Conservation (phyloP, 1,140 invertebrate species). For the Trachymyrmex cornetzi region DNA sequence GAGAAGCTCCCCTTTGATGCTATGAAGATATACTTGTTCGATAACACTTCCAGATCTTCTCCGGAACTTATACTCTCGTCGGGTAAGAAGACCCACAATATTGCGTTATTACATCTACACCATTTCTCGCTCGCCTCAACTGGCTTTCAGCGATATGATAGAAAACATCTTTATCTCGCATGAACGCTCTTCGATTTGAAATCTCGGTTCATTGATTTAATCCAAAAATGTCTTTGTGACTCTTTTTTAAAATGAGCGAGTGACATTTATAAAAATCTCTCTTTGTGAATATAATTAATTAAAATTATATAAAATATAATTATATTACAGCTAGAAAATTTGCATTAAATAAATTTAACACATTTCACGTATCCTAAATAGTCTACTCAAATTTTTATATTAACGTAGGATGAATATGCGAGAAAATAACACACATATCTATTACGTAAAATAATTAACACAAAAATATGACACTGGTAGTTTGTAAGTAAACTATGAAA, state of each 20-base stretch:
- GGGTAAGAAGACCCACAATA: constrained; percentile 29
- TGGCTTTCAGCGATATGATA: background rate
- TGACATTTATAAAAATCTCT: background rate
- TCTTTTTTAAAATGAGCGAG: background rate
- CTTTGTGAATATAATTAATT: background rate
- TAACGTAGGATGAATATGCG: too few relatives aligned
- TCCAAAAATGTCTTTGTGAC: background rate
- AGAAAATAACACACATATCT: too few relatives aligned
- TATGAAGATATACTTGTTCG: constrained; percentile 20
- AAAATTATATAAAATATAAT: too few relatives aligned
- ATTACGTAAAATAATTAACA: too few relatives aligned
- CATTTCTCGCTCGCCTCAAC: constrained; percentile 7
- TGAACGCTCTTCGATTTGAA: constrained; percentile 30
- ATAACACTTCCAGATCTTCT: background rate
- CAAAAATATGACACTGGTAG: too few relatives aligned
- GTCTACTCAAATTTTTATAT: too few relatives aligned
- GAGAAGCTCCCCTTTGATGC: constrained; percentile 36
- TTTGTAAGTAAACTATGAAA: too few relatives aligned
- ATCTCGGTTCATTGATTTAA: constrained; percentile 27
- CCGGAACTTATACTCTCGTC: constrained; percentile 1
- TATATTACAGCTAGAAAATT: too few relatives aligned
- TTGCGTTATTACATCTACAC: constrained; percentile 63
- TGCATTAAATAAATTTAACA: too few relatives aligned
- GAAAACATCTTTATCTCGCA: constrained; percentile 46
- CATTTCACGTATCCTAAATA: too few relatives aligned